Evolutionary conservation across 2,797 vertebrate species (phyloP), one percentile per base, ranked within the genome.

Genomic region (Gymnoscopelus microlampas): DNA sequence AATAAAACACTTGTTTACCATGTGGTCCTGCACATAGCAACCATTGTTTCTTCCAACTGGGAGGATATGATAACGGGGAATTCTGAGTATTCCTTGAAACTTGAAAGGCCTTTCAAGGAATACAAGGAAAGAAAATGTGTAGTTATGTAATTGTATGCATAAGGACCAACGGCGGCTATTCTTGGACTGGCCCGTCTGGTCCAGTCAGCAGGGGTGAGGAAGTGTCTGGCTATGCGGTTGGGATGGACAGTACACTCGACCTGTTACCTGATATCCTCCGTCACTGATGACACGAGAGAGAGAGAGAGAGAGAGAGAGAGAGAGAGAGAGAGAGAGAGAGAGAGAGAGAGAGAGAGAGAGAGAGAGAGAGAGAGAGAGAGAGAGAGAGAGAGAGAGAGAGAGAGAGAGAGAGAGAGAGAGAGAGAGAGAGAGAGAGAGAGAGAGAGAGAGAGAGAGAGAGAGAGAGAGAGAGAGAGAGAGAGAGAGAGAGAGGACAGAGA

Each of bases 121-220:
- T 7, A 6, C 35, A 39, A 39, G 39, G 8, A 9, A 44, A 44
- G 1, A 10, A 44, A 6, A n/a, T 1, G 5, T 50, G 49, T 51
- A 48, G 47, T 48, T 51, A 7, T 51, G 50, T 51, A 48, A 12
- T 51, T 62, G 59, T 2, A 14, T 53, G 5, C 50, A 59, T 58
- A 48, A 73, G 68, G 54, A 70, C 50, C 15, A 35, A 71, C 10
- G 19, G 47, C 55, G 48, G 62, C 76, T 90, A 82, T 86, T 86
- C 73, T 80, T 81, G 82, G 86, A 73, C 1, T 0, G 56, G 29
- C 26, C 56, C 26, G 74, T 60, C 53, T 63, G 68, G 49, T 73
- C 48, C 39, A 47, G 74, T 67, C 48, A 10, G 51, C 54, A 26
- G 62, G n/a, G 64, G 73, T 64, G 78, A 85, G 74, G 26, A 5